Conservation (phyloP, 2,888 invertebrate genomes). For the Gryllus longicercus region DNA sequence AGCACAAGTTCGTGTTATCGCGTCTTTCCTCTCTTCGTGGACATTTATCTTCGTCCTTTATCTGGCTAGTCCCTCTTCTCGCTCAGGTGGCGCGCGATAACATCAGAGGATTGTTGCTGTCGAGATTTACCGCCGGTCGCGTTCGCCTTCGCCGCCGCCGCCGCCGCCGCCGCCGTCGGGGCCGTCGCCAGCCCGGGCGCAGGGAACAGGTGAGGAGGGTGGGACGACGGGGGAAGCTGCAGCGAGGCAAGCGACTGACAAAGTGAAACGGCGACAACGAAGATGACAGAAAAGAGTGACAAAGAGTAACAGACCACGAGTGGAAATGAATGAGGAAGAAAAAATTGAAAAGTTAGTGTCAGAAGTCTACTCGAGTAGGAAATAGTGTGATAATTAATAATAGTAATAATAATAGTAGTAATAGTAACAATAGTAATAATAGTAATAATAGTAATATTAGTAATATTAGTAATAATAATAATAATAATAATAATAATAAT, state of each 20-base stretch:
- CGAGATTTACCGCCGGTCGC: slow-evolving; percentile 36
- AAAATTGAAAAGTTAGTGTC: no score
- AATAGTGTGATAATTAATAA: no score
- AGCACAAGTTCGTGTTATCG: slow-evolving; percentile 22
- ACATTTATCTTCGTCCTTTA: slow-evolving; percentile 38
- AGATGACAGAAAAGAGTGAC: no score
- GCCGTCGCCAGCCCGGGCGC: neutral
- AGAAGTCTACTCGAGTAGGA: no score
- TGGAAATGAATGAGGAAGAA: no score
- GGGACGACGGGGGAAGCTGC: neutral
- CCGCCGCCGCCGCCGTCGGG: neutral
- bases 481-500: no score
- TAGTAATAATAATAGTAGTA: no score
- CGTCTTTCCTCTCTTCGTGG: slow-evolving; percentile 20
- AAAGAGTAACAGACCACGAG: no score
- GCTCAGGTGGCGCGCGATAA: slow-evolving; percentile 39
- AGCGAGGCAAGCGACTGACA: neutral
- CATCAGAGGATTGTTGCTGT: slow-evolving; percentile 38
- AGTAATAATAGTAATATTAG: no score
- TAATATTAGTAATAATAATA: no score
- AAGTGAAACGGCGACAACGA: neutral
- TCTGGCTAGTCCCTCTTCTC: slow-evolving; percentile 31
- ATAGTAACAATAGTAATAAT: no score
- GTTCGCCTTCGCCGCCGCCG: slow-evolving; percentile 24
- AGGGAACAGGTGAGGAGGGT: neutral